phyloP scores from a whole-genome alignment of 2,888 invertebrate species.

The Amorpha juglandis region DNA sequence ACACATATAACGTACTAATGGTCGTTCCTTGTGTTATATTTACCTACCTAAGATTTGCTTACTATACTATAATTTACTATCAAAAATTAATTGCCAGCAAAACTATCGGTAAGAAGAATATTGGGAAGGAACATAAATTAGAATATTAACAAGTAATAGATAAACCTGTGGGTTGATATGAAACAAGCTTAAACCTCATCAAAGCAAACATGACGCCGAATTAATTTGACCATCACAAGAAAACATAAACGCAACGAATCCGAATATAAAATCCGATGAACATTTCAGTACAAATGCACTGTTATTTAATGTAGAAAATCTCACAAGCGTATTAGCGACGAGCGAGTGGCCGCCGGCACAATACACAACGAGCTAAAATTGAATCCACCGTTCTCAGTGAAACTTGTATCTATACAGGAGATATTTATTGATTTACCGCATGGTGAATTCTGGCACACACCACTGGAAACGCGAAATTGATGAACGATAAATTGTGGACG shows the following conservation, averaged over 20 bases:
- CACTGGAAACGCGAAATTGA: neutral
- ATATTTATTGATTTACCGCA: slow-evolving; percentile 15
- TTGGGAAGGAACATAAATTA: no score
- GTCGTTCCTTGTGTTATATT: no score
- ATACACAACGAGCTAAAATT: slow-evolving; percentile 35
- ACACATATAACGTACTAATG: no score
- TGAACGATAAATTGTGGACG: neutral
- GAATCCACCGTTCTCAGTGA: slow-evolving; percentile 27
- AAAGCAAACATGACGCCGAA: no score
- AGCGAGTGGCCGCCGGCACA: slow-evolving; percentile 30
- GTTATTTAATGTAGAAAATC: slow-evolving; percentile 23
- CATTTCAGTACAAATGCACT: slow-evolving; percentile 20
- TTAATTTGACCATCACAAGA: no score
- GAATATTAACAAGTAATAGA: no score
- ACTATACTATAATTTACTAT: no score
- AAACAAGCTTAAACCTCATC: no score
- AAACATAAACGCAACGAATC: neutral
- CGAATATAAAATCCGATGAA: neutral
- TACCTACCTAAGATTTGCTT: no score
- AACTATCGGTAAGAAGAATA: no score
- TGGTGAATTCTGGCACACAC: neutral
- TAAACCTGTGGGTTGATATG: no score
- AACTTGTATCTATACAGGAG: neutral
- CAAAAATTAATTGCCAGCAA: no score
- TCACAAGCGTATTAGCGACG: slow-evolving; percentile 34